Evolutionary conservation across 2,888 invertebrate genomes (phyloP), one percentile per base, ranked within the genome.

Genomic region (Furcula furcula): DNA sequence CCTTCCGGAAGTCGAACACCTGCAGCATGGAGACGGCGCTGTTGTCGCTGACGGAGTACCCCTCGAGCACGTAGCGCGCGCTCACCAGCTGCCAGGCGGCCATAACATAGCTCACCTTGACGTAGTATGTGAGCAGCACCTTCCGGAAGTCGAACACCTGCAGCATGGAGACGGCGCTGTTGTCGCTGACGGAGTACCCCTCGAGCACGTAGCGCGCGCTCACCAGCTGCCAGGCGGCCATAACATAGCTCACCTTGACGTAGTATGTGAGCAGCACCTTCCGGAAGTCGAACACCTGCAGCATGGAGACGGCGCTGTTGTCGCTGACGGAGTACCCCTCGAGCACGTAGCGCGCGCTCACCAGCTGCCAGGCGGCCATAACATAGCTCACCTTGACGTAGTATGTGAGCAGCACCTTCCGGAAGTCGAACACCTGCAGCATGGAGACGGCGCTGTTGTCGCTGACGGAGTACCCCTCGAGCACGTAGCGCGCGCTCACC

Each of bases 241-340:
- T n/a, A n/a, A n/a, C n/a, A n/a, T n/a, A 65, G 94, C 70, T 69
- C 68, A 96, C 96, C 93, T 99, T 98, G 25, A 99, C 97, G 68
- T 98, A 99, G 75, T 98, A 98, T 0, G 98, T 97, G 59, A 99
- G 97, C 55, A 99, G 92, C 50, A 98, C 96, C 87, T 98, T 98
- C 29, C 99, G 90, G 71, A 99, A 96, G 85, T 99, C 99, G 79
- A 97, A 99, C 7, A 98, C 97, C 87, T 99, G 98, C 48, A 99
- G 91, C 93, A 99, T 98, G 49, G 98, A 97, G 16, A 95, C 95
- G 23, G 98, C 99, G 64, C 96, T 95, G 89, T 99, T 99, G 84
- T 99, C 99, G 0, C 97, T 96, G 65, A 99, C n/a, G 55, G 97
- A 97, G 88, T 99, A 99, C 0, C 99, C 99, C 83, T 99, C 99